These are phyloP conservation scores for Boleophthalmus pectinirostris DNA, from an alignment of 2,113 vertebrate genomes.

Conservation along the genomic window DNA sequence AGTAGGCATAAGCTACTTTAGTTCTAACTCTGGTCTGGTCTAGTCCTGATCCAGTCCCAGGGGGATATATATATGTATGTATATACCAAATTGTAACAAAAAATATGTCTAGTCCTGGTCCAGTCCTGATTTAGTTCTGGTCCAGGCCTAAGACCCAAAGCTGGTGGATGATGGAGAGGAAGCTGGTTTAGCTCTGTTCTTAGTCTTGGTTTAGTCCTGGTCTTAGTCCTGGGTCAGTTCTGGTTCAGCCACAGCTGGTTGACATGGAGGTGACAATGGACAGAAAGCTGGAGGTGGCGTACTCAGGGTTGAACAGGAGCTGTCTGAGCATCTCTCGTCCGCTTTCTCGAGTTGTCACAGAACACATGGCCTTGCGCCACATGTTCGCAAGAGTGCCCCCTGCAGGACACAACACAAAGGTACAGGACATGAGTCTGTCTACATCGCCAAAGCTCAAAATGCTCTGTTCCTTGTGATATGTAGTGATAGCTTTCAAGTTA, in stretches of 20 bases:
- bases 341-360: conserved; percentile 55
- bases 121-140: no score
- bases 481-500: no score
- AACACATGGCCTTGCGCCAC: conserved; percentile 73
- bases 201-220: not conserved
- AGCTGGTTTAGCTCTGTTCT: no score
- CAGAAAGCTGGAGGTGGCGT: conserved; percentile 41
- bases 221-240: not conserved
- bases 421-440: not conserved
- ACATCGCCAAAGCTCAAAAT: no score
- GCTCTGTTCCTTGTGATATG: no score
- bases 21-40: no score
- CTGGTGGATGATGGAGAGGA: no score
- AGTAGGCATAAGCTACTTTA: no score
- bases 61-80: no score
- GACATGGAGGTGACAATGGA: conserved; percentile 53
- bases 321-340: conserved; percentile 61
- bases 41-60: not conserved
- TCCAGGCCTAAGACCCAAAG: no score
- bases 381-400: conserved; percentile 38
- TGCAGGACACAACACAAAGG: conserved; percentile 10
- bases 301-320: conserved; percentile 57
- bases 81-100: no score
- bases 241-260: conserved; percentile 36
- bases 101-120: no score